Evolutionary conservation across 2,888 invertebrate species (phyloP).

Genomic region (Microctonus brassicae): DNA sequence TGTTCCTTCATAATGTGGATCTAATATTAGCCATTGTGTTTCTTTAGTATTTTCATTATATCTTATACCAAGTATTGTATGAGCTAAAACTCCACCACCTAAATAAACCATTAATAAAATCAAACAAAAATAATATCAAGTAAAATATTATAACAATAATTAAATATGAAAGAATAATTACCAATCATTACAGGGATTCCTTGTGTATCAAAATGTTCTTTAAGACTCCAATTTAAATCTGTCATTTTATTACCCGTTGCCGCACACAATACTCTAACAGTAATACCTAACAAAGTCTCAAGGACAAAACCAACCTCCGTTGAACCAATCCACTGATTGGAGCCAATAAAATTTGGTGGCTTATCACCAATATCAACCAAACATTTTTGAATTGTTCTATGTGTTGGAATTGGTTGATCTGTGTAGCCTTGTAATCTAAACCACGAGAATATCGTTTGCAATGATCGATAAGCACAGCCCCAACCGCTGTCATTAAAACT

Average conservation of each 20-base stretch:
- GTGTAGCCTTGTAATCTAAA: slow-evolving; percentile 90
- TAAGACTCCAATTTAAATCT: slow-evolving; percentile 83
- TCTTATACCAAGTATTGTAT: slow-evolving; percentile 96
- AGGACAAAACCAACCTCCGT: slow-evolving; percentile 96
- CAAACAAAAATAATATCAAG: slow-evolving; percentile 7
- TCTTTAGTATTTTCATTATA: slow-evolving; percentile 85
- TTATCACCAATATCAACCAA: slow-evolving; percentile 96
- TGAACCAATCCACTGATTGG: slow-evolving; percentile 97
- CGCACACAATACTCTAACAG: slow-evolving; percentile 86
- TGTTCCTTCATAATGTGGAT: slow-evolving; percentile 96
- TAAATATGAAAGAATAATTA: too few species aligned
- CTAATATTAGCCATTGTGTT: slow-evolving; percentile 92
- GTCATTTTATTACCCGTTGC: slow-evolving; percentile 88
- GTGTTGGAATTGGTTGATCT: slow-evolving; percentile 81
- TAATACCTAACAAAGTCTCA: slow-evolving; percentile 82
- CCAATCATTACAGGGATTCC: slow-evolving; percentile 99
- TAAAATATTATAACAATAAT: slow-evolving; percentile 49
- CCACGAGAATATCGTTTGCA: slow-evolving; percentile 98
- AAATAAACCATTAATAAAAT: slow-evolving; percentile 29
- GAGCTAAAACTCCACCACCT: slow-evolving; percentile 97
- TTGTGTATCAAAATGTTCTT: slow-evolving; percentile 90
- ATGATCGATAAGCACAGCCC: slow-evolving; percentile 98
- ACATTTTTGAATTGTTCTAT: slow-evolving; percentile 91
- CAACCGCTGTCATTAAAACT: slow-evolving; percentile 96
- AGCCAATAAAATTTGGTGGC: slow-evolving; percentile 86